A percentile compares a stretch with the other conserved stretches of the same genome.
These are phyloP conservation scores for Harpagoxenus sublaevis DNA, from an alignment of 2,888 invertebrate genomes.

Conservation along the genomic window DNA sequence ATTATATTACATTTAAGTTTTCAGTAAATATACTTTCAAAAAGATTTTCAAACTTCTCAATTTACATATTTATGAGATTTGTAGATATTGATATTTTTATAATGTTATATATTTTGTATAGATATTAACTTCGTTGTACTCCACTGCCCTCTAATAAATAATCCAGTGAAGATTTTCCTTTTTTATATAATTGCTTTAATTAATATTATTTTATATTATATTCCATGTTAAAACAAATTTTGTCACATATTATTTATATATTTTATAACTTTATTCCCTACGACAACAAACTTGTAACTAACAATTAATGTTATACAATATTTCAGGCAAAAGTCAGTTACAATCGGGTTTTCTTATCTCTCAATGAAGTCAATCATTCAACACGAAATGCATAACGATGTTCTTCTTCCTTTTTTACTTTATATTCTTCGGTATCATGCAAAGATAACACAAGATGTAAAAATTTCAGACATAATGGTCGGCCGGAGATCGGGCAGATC, in stretches of 20 bases:
- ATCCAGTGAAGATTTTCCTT: neutral
- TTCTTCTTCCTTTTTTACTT: slow-evolving; percentile 13
- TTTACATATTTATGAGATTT: neutral
- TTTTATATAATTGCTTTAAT: neutral
- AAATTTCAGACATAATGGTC: slow-evolving; percentile 69
- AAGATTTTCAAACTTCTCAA: neutral
- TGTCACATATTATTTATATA: neutral
- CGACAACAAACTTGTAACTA: neutral
- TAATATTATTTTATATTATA: neutral
- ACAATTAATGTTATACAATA: neutral
- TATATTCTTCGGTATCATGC: slow-evolving; percentile 24
- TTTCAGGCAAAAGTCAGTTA: neutral
- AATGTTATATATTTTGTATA: neutral
- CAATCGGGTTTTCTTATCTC: neutral
- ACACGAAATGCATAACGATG: neutral
- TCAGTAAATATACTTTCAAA: neutral
- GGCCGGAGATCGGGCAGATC: slow-evolving; percentile 72
- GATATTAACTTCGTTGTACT: neutral
- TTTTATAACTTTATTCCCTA: neutral
- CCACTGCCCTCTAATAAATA: neutral
- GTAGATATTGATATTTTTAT: neutral
- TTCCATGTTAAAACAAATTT: neutral
- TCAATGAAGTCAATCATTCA: slow-evolving; percentile 22
- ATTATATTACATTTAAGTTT: neutral
- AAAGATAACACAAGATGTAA: slow-evolving; percentile 48